Conservation (phyloP, 2,797 vertebrate species). For the Pelodytes ibericus region DNA sequence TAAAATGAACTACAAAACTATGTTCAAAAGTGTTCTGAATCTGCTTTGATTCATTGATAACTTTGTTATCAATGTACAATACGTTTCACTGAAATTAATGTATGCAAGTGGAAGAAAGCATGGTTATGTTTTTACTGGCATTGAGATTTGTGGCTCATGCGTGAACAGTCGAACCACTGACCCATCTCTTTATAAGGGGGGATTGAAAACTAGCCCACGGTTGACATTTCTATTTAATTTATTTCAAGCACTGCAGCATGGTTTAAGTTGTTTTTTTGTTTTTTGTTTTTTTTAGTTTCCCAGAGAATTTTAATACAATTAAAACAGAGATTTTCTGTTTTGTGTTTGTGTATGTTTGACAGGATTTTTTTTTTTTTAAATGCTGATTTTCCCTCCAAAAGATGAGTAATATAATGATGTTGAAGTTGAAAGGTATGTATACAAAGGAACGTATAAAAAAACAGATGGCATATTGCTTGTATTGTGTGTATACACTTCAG, state of each 20-base stretch:
- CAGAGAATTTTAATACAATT: neutral
- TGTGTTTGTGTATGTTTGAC: neutral
- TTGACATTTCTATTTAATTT: conserved; percentile 42
- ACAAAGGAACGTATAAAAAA: too few species aligned
- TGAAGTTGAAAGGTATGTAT: too few species aligned
- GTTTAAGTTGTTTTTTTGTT: neutral
- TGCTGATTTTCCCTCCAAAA: too few species aligned
- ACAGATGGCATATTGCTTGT: conserved; percentile 23
- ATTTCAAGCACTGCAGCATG: conserved; percentile 6
- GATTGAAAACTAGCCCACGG: conserved; percentile 42
- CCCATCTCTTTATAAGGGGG: conserved; percentile 18
- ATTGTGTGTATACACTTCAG: conserved; percentile 11
- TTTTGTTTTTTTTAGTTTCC: neutral
- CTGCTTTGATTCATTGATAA: too few species aligned
- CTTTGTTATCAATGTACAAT: neutral
- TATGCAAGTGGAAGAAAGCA: conserved; percentile 20
- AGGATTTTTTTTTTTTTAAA: too few species aligned
- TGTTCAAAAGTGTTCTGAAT: too few species aligned
- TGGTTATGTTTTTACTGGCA: conserved; percentile 36
- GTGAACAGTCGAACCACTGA: conserved; percentile 32
- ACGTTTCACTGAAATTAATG: conserved; percentile 20
- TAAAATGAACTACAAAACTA: too few species aligned
- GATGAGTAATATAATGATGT: too few species aligned
- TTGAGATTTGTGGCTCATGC: conserved; percentile 38
- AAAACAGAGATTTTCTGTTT: neutral